Evolutionary conservation across 2,888 invertebrate genomes (phyloP).

Genomic region (Dascillus cervinus): DNA sequence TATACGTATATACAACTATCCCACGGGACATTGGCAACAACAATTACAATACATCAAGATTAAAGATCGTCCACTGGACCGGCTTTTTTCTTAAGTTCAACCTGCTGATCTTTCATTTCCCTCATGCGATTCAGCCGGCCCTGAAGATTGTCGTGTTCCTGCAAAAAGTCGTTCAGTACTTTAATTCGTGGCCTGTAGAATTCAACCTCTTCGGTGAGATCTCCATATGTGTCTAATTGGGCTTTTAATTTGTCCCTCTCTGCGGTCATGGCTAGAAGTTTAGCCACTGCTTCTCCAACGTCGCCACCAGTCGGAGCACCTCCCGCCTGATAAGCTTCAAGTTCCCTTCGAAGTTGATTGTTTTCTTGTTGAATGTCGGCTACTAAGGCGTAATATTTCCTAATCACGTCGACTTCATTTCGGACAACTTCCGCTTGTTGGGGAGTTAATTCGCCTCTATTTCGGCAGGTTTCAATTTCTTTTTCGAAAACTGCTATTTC

Average conservation of each 20-base stretch:
- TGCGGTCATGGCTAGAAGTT: neutral
- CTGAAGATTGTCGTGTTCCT: conserved; percentile 30
- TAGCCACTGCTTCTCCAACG: conserved; percentile 23
- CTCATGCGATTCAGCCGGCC: conserved; percentile 24
- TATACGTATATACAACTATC: conserved; percentile 40
- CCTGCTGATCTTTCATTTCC: conserved; percentile 24
- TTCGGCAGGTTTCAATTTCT: conserved; percentile 28
- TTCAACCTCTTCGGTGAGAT: conserved; percentile 28
- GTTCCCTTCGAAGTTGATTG: conserved; percentile 22
- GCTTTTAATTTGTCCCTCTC: neutral
- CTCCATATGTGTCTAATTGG: conserved; percentile 27
- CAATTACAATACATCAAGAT: no score
- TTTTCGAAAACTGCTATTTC: conserved; percentile 29
- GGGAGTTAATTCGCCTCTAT: conserved; percentile 21
- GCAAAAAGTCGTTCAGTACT: conserved; percentile 26
- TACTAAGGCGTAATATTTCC: conserved; percentile 34
- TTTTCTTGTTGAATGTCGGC: conserved; percentile 34
- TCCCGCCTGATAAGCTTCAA: no score
- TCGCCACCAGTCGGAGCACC: conserved; percentile 25
- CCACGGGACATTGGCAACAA: conserved; percentile 33
- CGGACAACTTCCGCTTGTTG: conserved; percentile 30
- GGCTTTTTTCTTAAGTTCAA: conserved; percentile 15
- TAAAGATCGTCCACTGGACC: conserved; percentile 26
- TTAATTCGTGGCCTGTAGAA: conserved; percentile 23
- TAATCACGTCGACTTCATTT: conserved; percentile 33